Base-by-base conservation (phyloP, 2,888 invertebrate genomes). In the Thecophora atra region DNA sequence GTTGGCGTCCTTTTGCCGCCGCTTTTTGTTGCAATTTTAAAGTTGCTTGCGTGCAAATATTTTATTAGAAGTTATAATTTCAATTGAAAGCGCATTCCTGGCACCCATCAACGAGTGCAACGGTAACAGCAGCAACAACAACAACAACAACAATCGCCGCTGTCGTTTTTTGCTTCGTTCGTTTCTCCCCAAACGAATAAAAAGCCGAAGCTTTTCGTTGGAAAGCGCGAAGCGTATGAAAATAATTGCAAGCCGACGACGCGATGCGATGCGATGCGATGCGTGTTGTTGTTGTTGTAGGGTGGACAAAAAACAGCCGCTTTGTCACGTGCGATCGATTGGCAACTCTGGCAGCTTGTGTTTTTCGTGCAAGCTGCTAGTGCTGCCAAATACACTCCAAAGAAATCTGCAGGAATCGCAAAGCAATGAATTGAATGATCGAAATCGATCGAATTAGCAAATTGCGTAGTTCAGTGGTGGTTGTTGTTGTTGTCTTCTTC, bases 31-130 rank as follows among this genome's bases (percentile, higher is more conserved):
- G 11, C 73, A 66, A 64, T 62, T 67, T 71, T 68, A 65, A 73
- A 74, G 75, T 67, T 66, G 73, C 76, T 83, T 79, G 79, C 80
- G 80, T 83, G 82, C 80, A 77, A 80, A 80, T 82, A 80, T 81
- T 80, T 81, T 80, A 83, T 81, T 82, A 79, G 78, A 82, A 80
- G 76, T 80, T 80, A 77, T 79, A 77, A 77, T 79, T 82, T 80
- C 79, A 78, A 80, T 80, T 77, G 78, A 78, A 78, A 78, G 78
- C 78, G 74, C 78, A 80, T 77, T 76, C 78, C 73, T 73, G 75
- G 73, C 76, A 76, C 76, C 77, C 75, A 78, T 79, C 78, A 78
- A 79, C 75, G 74, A 63, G 17, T 17, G 28, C 37, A 24, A 37
- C 56, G 37, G 11, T 28, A 42, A 37, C 19, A 69, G 28, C 69